phyloP scores from a whole-genome alignment of 2,113 vertebrate species.

The Ia io region DNA sequence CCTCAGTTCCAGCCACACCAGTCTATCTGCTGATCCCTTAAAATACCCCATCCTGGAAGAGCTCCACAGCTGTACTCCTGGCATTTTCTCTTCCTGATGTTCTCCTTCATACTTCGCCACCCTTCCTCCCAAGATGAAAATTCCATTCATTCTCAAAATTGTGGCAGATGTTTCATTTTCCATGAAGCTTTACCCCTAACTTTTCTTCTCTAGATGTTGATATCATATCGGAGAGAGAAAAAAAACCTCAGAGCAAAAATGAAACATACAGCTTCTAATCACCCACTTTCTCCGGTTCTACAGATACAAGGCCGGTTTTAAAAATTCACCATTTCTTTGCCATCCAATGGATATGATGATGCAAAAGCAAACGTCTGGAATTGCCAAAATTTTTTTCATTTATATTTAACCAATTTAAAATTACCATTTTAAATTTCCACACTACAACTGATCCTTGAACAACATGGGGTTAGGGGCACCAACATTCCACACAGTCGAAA shows the following conservation, averaged over 20 bases:
- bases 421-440: background rate
- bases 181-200: background rate
- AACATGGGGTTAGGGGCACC: background rate
- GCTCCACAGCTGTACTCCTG: background rate
- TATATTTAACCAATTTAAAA: background rate
- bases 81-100: background rate
- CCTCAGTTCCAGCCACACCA: background rate
- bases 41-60: background rate
- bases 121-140: background rate
- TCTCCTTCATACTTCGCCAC: background rate
- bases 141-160: background rate
- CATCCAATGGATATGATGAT: background rate
- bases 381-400: background rate
- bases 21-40: background rate
- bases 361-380: background rate
- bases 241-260: background rate
- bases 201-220: background rate
- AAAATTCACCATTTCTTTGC: slow-evolving; percentile 31
- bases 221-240: background rate
- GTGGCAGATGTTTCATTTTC: background rate
- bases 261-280: background rate
- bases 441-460: background rate
- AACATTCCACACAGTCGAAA: background rate
- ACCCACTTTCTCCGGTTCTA: background rate
- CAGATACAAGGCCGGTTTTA: background rate